Conservation (phyloP, 2,113 vertebrate genomes). For the Poeciliopsis occidentalis region DNA sequence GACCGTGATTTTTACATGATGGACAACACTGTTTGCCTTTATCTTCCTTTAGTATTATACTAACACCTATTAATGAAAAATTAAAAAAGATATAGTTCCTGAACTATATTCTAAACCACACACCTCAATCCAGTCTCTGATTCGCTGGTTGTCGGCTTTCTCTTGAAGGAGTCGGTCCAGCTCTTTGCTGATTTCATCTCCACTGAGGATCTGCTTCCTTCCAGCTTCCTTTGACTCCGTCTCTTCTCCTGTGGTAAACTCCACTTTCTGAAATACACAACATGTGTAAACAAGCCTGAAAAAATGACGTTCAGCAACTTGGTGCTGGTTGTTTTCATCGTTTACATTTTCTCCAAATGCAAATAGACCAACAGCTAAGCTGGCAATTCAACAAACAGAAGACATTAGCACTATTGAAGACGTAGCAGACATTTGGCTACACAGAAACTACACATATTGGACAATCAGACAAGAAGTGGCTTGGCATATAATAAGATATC, state of each 20-base stretch:
- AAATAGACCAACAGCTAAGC: neutral
- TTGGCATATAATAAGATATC: too few relatives aligned
- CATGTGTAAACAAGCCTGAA: neutral
- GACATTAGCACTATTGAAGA: too few relatives aligned
- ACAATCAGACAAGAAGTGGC: too few relatives aligned
- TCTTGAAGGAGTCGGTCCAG: slow-evolving; percentile 90
- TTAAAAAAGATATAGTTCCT: too few relatives aligned
- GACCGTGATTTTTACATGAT: too few relatives aligned
- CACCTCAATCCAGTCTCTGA: slow-evolving; percentile 95
- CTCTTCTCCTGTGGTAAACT: slow-evolving; percentile 88
- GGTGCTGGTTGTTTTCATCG: neutral
- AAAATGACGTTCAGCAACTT: neutral
- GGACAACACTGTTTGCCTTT: too few relatives aligned
- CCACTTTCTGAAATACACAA: slow-evolving; percentile 83
- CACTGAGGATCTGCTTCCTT: slow-evolving; percentile 80
- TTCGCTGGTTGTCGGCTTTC: slow-evolving; percentile 87
- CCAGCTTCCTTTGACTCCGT: slow-evolving; percentile 74
- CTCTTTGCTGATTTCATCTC: slow-evolving; percentile 85
- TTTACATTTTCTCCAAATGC: too few relatives aligned
- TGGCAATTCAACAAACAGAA: neutral
- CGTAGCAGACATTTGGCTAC: too few relatives aligned
- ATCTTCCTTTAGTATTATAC: too few relatives aligned
- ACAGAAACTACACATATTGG: too few relatives aligned
- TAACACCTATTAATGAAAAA: too few relatives aligned
- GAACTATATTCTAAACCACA: neutral